Conservation (phyloP, 2,797 vertebrate genomes). For the Aphelocoma californica region DNA sequence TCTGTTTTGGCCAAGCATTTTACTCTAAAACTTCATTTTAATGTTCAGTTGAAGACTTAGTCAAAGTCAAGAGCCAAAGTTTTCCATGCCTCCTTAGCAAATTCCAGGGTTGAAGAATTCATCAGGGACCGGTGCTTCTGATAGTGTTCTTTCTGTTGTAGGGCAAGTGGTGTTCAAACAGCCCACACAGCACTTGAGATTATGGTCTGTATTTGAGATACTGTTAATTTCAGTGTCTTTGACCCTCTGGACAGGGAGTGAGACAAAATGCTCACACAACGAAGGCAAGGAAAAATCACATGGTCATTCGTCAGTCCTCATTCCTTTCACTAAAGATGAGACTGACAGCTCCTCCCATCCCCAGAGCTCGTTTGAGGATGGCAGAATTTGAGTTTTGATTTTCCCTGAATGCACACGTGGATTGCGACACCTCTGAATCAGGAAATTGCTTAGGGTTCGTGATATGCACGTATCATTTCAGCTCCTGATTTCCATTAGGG, state of each 20-base stretch:
- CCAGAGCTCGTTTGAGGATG: conserved; percentile 37
- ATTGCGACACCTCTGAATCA: neutral
- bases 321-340: neutral
- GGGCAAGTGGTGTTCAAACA: neutral
- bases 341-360: conserved; percentile 17
- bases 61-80: neutral
- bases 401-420: neutral
- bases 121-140: neutral
- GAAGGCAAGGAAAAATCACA: conserved; percentile 70
- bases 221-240: neutral
- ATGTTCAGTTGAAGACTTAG: neutral
- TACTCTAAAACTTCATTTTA: neutral
- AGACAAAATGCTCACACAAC: conserved; percentile 11
- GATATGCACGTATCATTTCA: neutral
- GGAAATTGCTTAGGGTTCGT: neutral
- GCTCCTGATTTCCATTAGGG: neutral
- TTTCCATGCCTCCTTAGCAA: conserved; percentile 54
- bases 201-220: neutral
- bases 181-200: neutral
- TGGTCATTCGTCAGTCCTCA: neutral
- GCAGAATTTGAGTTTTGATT: conserved; percentile 73
- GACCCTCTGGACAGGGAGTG: neutral
- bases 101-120: neutral
- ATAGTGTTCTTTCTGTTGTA: neutral
- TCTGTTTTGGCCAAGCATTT: neutral